Evolutionary conservation across 2,888 invertebrate species (phyloP), one percentile per base, ranked within the genome.

Genomic region (Apantesis nais): DNA sequence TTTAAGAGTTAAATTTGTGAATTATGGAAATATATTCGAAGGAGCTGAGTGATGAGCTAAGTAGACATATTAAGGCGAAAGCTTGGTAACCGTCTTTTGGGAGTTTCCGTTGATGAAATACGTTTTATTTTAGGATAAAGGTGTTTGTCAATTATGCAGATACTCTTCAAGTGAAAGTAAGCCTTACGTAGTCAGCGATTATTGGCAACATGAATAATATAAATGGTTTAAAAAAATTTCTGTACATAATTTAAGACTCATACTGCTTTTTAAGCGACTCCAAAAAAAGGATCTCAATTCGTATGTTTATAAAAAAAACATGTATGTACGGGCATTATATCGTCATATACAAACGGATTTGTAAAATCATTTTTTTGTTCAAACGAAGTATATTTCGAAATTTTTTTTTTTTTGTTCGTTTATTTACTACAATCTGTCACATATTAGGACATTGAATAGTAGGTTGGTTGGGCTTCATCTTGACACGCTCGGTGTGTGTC

Each of bases 1-100:
- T 66, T 64, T 41, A 62, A 34, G 63, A 55, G 7, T 68, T 48
- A 62, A 74, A 62, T 72, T 37, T 12, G 52, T 0, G 48, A 68
- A 78, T 65, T 72, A 70, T 73, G 62, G 60, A 61, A 74, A 77
- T 70, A n/a, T 64, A 70, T 62, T 58, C 48, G 5, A 37, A 66
- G 58, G 31, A 69, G 34, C 64, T 69, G 41, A 60, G 44, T 34
- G 29, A 58, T 16, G 29, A 58, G 58, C 29, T 58, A 58, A 58
- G 34, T 37, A 65, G 41, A 29, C 44, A 37, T 37, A 66, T 58
- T 66, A 58, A 66, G 19, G 48, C n/a, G n/a, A 66, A 55, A 39
- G 39, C 37, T 25, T 66, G 37, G 55, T 55, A 58, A 52, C 34
- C 37, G 44, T 22, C 7, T 61, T n/a, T 44, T 63, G 41, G 31